These are phyloP conservation scores for Anarrhichthys ocellatus DNA, from an alignment of 2,113 vertebrate genomes.

Conservation along the genomic window DNA sequence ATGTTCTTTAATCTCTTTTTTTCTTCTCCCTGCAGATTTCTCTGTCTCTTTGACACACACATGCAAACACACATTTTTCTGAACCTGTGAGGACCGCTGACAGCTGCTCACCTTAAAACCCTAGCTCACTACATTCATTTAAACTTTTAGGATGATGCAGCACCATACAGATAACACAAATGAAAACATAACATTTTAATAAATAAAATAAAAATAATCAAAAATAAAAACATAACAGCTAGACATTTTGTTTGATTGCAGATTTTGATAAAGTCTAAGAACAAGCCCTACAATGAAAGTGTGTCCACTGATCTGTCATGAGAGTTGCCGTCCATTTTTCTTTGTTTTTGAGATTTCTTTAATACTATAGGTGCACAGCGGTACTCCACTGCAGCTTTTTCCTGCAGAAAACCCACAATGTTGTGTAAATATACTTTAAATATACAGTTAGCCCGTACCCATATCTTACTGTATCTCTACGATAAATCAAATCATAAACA, in stretches of 20 bases:
- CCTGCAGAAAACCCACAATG: background rate
- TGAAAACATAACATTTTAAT: background rate
- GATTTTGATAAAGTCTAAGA: background rate
- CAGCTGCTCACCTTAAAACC: background rate
- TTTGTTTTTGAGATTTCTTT: background rate
- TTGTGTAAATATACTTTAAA: constrained; percentile 1
- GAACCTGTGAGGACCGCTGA: background rate
- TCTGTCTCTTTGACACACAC: constrained; percentile 18
- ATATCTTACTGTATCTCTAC: background rate
- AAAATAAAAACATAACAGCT: background rate
- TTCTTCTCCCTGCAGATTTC: background rate
- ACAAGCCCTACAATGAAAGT: background rate
- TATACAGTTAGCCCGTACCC: background rate
- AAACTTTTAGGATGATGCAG: background rate
- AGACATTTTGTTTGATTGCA: background rate
- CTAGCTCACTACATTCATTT: background rate
- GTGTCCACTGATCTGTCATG: background rate
- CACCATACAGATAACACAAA: background rate
- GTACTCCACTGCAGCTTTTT: background rate
- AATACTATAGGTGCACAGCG: too few species aligned
- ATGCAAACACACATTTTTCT: background rate
- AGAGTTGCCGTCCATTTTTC: background rate
- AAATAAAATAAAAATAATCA: background rate
- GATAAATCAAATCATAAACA: background rate
- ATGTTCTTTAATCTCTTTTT: constrained; percentile 18